Evolutionary conservation across 2,888 invertebrate species (phyloP), one percentile per base, ranked within the genome.

Genomic region (Phaonia tiefii): DNA sequence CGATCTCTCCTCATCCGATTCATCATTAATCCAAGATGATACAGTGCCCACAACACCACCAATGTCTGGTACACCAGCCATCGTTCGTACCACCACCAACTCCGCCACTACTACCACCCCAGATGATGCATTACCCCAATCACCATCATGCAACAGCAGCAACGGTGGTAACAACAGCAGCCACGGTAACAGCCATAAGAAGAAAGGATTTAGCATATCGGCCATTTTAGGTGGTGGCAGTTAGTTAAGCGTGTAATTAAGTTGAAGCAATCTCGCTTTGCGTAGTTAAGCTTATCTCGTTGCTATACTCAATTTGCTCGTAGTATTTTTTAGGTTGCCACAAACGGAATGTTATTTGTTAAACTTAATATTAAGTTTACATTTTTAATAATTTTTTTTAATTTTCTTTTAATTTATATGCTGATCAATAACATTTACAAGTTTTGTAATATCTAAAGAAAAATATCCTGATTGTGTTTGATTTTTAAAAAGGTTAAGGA

Each of bases 161-260:
- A 56, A 66, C 71, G n/a, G n/a, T n/a, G 31, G 31, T 83, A 76
- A 15, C 75, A 66, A 74, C 80, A 72, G 67, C 66, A 75, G 44
- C 51, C 58, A 42, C 22, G 65, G 15, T n/a, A 31, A 10, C 71
- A 60, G 67, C 74, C 73, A 72, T 51, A 85, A 88, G 85, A 86
- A 87, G 85, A 90, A 89, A 83, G 88, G 89, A 44, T 91, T 91
- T 80, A 90, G 90, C 66, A 91, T 91, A 80, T 91, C 91, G 2
- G 90, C 91, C 71, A 91, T 91, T 76, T 86, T 91, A 67, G 91
- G 90, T 20, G 87, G 86, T 20, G 85, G 86, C 80, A 88, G 88
- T 77, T 89, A 88, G 80, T 82, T 67, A 17, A 42, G 42, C 20
- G 11, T 42, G 13, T 22, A 72, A 78, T 75, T 66, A 54, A 67